phyloP scores from a whole-genome alignment of 2,113 vertebrate genomes.

The Lota lota region DNA sequence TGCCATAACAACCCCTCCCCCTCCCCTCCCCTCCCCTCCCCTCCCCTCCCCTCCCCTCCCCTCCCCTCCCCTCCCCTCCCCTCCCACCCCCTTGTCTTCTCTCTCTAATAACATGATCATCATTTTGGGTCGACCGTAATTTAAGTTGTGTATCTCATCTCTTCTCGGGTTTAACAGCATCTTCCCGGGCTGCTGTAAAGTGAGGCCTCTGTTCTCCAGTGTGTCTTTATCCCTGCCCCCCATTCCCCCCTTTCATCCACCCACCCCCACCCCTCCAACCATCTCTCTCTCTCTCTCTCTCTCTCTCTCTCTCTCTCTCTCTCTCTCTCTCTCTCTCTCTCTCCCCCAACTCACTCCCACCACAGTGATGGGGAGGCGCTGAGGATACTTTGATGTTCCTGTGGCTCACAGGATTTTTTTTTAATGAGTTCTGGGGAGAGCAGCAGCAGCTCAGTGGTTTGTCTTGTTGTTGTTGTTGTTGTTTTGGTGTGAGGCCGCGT shows the following conservation, averaged over 20 bases:
- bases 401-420: conserved; percentile 55
- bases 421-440: conserved; percentile 60
- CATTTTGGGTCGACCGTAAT: background rate
- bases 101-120: conserved; percentile 37
- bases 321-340: no score
- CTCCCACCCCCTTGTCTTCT: conserved; percentile 39
- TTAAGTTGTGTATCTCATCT: conserved; percentile 23
- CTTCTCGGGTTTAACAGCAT: conserved; percentile 42
- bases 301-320: no score
- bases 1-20: conserved; percentile 26
- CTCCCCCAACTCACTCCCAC: background rate
- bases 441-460: conserved; percentile 36
- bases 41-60: conserved; percentile 6
- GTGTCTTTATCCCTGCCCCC: conserved; percentile 49
- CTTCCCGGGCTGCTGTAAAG: conserved; percentile 48
- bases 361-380: conserved; percentile 50
- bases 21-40: conserved; percentile 13
- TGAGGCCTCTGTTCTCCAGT: conserved; percentile 51
- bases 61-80: conserved; percentile 1
- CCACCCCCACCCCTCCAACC: conserved; percentile 30
- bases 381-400: conserved; percentile 63
- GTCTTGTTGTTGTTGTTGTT: conserved; percentile 15
- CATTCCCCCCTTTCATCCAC: conserved; percentile 26
- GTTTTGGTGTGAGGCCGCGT: no score
- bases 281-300: no score